These are phyloP conservation scores for Alcedo atthis DNA, from an alignment of 2,797 vertebrate species.

Conservation along the genomic window DNA sequence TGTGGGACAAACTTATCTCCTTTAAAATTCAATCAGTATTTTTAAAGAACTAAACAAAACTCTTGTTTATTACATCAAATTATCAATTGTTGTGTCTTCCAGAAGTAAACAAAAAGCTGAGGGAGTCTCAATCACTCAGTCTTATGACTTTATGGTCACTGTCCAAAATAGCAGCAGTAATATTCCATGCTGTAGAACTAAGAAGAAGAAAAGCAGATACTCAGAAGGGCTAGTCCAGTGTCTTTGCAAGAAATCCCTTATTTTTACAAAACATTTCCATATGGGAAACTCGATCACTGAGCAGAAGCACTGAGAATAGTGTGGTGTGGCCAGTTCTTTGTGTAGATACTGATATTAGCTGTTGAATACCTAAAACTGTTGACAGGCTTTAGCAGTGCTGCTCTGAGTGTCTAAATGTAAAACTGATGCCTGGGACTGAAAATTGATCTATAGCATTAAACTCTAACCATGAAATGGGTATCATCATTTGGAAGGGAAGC, in stretches of 20 bases:
- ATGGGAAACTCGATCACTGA: constrained; percentile 21
- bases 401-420: neutral
- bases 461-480: neutral
- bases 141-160: constrained; percentile 56
- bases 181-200: neutral
- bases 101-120: constrained; percentile 53
- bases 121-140: neutral
- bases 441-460: constrained; percentile 17
- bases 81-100: constrained; percentile 46
- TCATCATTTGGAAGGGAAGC: neutral
- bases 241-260: constrained; percentile 57
- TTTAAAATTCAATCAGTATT: neutral
- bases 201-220: constrained; percentile 66
- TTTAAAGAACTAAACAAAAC: neutral
- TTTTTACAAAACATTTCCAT: constrained; percentile 64
- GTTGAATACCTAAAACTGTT: neutral
- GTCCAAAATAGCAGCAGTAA: constrained; percentile 63
- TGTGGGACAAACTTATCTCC: neutral
- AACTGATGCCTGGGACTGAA: constrained; percentile 35
- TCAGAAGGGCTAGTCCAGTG: constrained; percentile 51
- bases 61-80: constrained; percentile 5
- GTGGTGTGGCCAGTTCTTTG: constrained; percentile 1
- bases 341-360: neutral
- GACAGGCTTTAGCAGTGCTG: neutral
- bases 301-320: constrained; percentile 2